phyloP scores from a whole-genome alignment of 2,888 invertebrate genomes.

The Cloeon dipterum region DNA sequence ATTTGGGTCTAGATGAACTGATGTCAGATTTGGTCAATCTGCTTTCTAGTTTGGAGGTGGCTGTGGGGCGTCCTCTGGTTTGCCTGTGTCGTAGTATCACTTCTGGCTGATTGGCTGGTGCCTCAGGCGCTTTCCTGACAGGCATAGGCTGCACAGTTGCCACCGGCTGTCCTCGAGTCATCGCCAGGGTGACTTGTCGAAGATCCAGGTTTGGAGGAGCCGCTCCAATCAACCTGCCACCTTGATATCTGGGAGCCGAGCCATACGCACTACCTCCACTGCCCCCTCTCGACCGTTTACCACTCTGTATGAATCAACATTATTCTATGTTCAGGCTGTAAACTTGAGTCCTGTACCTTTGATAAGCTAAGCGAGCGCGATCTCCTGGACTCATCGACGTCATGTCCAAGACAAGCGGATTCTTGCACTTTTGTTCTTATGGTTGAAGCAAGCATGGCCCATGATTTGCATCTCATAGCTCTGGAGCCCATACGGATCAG shows the following conservation, averaged over 20 bases:
- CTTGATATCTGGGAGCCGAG: constrained; percentile 5
- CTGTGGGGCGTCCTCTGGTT: neutral
- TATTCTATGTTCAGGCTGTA: neutral
- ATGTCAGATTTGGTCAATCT: neutral
- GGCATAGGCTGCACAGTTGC: constrained; percentile 8
- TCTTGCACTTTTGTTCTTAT: constrained; percentile 38
- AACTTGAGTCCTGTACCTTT: neutral
- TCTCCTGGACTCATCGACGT: constrained; percentile 3
- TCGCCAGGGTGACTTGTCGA: constrained; percentile 19
- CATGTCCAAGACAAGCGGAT: constrained; percentile 24
- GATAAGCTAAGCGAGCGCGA: neutral
- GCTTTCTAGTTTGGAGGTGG: constrained; percentile 3
- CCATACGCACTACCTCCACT: constrained; percentile 10
- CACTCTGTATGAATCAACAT: neutral
- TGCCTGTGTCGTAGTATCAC: neutral
- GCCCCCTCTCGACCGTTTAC: constrained; percentile 11
- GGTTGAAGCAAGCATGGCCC: constrained; percentile 36
- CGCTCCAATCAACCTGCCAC: neutral
- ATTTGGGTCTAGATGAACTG: constrained; percentile 8
- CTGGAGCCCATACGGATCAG: constrained; percentile 43
- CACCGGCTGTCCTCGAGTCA: constrained; percentile 15
- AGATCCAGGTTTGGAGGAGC: constrained; percentile 16
- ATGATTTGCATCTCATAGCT: constrained; percentile 35
- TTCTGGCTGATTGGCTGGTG: constrained; percentile 3
- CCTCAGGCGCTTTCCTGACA: constrained; percentile 10